Evolutionary conservation across 1,140 invertebrate genomes (phyloP).

Genomic region (Probaryconus sp.): DNA sequence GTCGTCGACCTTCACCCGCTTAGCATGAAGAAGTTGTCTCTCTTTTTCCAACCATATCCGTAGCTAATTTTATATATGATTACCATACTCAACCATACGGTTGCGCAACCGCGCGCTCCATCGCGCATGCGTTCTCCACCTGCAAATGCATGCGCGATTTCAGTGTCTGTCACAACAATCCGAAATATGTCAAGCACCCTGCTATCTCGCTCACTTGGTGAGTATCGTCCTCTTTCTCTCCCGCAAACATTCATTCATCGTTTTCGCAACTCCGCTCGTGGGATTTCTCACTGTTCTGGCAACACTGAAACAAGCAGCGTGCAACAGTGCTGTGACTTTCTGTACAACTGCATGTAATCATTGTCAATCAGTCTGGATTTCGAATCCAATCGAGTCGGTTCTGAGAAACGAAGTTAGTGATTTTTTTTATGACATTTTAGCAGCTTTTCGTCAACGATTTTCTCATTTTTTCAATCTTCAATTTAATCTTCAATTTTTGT

Average conservation of each 20-base stretch:
- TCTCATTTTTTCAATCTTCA: conserved; percentile 16
- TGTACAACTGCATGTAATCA: too few relatives aligned
- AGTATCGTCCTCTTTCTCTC: too few relatives aligned
- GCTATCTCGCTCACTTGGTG: too few relatives aligned
- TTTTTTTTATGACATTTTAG: conserved; percentile 24
- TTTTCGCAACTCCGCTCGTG: too few relatives aligned
- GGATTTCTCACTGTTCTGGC: too few relatives aligned
- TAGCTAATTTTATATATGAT: background rate
- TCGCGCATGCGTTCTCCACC: background rate
- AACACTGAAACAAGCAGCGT: too few relatives aligned
- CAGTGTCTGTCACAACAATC: background rate
- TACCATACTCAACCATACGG: conserved; percentile 15
- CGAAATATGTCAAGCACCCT: background rate
- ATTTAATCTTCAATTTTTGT: too few relatives aligned
- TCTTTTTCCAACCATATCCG: conserved; percentile 1
- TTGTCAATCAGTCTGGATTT: too few relatives aligned
- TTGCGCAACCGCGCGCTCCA: background rate
- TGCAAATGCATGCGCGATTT: background rate
- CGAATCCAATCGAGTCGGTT: conserved; percentile 12
- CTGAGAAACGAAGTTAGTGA: conserved; percentile 4
- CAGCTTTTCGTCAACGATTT: background rate
- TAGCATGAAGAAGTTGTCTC: conserved; percentile 3
- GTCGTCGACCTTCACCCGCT: conserved; percentile 34
- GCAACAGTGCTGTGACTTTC: too few relatives aligned
- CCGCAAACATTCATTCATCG: too few relatives aligned